A percentile compares a stretch with the other conserved stretches of the same genome.
Conservation (phyloP, 2,113 vertebrate species). For the Pelvicachromis taeniatus region DNA sequence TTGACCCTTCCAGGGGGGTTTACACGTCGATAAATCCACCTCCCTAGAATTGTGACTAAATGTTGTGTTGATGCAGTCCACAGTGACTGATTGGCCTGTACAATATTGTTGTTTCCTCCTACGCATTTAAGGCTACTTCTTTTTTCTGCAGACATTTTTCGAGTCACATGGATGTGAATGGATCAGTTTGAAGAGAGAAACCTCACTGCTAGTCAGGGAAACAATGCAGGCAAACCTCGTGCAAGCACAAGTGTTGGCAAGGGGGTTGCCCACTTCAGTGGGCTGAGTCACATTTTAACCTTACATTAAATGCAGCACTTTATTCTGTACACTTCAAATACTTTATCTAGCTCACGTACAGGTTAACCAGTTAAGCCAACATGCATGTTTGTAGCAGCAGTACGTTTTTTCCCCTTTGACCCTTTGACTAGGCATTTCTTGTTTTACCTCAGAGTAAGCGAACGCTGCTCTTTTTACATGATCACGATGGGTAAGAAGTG, state of each 20-base stretch:
- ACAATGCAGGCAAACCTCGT: neutral
- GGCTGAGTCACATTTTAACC: neutral
- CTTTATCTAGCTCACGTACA: neutral
- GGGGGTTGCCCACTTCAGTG: neutral
- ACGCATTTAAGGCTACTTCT: neutral
- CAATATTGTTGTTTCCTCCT: neutral
- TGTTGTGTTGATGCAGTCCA: neutral
- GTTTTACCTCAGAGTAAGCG: neutral
- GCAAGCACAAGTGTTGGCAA: neutral
- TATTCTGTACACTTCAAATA: neutral
- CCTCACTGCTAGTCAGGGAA: neutral
- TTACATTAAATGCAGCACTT: neutral
- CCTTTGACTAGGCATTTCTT: neutral
- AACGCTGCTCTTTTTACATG: neutral
- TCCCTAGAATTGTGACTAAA: neutral
- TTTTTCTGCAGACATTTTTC: neutral
- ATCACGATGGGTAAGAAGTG: neutral
- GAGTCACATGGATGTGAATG: neutral
- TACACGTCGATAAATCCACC: neutral
- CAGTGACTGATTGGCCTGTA: neutral
- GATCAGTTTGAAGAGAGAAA: neutral
- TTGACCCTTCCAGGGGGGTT: neutral
- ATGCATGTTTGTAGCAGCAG: neutral
- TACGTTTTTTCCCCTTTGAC: too few species aligned
- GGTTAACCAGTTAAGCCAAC: neutral